phyloP scores from a whole-genome alignment of 2,113 vertebrate genomes.

The Notothenia rossii region DNA sequence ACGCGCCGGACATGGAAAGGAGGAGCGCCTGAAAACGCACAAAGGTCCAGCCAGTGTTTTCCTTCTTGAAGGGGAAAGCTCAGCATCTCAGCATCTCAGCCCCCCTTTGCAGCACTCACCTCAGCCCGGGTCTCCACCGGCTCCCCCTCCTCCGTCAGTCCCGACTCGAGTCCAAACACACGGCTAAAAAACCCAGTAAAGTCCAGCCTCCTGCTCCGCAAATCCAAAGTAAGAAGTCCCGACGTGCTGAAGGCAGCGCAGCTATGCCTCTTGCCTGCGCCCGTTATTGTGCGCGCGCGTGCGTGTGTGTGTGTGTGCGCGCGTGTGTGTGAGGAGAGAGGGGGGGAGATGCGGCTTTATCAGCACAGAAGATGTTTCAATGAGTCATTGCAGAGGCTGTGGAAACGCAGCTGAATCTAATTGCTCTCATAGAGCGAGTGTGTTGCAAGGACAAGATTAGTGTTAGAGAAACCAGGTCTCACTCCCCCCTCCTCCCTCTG shows the following conservation, averaged over 20 bases:
- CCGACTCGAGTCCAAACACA: conserved; percentile 28
- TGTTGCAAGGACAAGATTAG: conserved; percentile 82
- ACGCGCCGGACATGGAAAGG: conserved; percentile 19
- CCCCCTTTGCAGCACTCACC: conserved; percentile 50
- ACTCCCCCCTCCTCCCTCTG: conserved; percentile 67
- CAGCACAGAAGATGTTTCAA: conserved; percentile 77
- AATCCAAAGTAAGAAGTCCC: conserved; percentile 73
- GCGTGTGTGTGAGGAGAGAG: conserved; percentile 6
- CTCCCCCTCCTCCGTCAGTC: conserved; percentile 33
- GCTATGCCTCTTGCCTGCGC: conserved; percentile 53
- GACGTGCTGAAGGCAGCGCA: conserved; percentile 73
- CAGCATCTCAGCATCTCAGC: not conserved
- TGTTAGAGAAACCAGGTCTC: conserved; percentile 83
- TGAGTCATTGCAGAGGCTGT: conserved; percentile 78
- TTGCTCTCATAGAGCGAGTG: conserved; percentile 76
- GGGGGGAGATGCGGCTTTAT: conserved; percentile 63
- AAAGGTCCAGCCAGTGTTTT: conserved; percentile 3
- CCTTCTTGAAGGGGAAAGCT: not conserved
- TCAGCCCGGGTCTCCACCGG: conserved; percentile 37
- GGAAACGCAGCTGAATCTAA: conserved; percentile 75
- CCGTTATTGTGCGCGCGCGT: conserved; percentile 1
- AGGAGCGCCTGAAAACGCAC: conserved; percentile 13
- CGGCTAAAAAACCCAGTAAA: conserved; percentile 31
- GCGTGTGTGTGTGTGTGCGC: conserved; percentile 11
- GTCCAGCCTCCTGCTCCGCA: conserved; percentile 42